Base-by-base conservation (phyloP, 2,797 vertebrate genomes). In the Glossophaga mutica region DNA sequence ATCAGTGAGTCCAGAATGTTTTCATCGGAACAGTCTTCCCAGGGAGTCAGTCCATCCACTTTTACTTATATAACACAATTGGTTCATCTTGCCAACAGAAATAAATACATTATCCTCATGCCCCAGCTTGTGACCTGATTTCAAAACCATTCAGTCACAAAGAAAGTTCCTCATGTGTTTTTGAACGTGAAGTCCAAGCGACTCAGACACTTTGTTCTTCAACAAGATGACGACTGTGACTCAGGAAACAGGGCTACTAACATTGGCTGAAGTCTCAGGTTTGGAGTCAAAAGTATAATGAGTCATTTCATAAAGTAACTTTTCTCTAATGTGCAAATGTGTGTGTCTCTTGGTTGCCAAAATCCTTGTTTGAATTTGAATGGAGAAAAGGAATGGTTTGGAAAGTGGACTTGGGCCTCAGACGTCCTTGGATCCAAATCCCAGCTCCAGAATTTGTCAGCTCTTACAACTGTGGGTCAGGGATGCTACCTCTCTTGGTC, bases 61-160 rank as follows among this genome's bases (percentile, higher is more conserved):
- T 97, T 97, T 95, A 96, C 97, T 98, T 97, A 94, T 82, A 92
- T 46, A 94, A 96, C 92, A 96, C 87, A 86, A 87, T 9, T 52
- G 77, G 91, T 79, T 88, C 21, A 93, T 95, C 97, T 87, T 50
- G 93, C 95, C 96, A 98, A 34, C 52, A 71, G 0, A 81, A 65
- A 86, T 0, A 83, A 44, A 62, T 34, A 24, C 18, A 22, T 71
- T 82, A 95, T 62, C 2, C 15, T 97, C 97, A 11, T 97, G 97
- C 91, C 97, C 6, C 2, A 96, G 94, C 98, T 68, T 97, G 97
- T 89, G 92, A 39, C 90, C 97, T 96, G 6, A 97, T 97, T 96
- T 97, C 92, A 94, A 97, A 97, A 90, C 71, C 94, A 93, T 88
- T 44, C 24, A 3, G 71, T 97, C 96, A 95, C 96, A 98, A 96